Evolutionary conservation across 23 tunicate species (phyloP).

Genomic region (Clavelina lepadiformis): DNA sequence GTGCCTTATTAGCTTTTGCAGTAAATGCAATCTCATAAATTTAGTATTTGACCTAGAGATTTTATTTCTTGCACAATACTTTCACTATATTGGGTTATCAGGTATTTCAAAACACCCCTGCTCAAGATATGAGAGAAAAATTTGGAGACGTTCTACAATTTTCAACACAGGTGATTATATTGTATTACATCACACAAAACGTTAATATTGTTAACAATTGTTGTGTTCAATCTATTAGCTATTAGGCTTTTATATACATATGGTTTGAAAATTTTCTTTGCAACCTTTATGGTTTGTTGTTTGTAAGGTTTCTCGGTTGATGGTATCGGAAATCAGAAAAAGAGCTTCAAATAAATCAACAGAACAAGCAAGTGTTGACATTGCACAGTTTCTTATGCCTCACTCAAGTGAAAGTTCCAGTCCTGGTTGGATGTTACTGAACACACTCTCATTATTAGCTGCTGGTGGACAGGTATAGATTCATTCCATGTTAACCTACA

Average conservation of each 20-base stretch:
- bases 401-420: slow-evolving; percentile 19
- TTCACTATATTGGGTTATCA: not conserved
- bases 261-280: too few species aligned
- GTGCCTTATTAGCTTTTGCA: not conserved
- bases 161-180: slow-evolving; percentile 44
- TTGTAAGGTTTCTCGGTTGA: slow-evolving; percentile 50
- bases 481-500: too few species aligned
- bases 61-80: not conserved
- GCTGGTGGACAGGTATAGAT: slow-evolving; percentile 68
- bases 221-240: too few species aligned
- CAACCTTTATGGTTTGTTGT: not conserved
- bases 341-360: slow-evolving; percentile 81
- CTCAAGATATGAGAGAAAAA: slow-evolving; percentile 74
- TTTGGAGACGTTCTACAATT: slow-evolving; percentile 83
- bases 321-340: slow-evolving; percentile 74
- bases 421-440: slow-evolving; percentile 64
- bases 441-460: slow-evolving; percentile 39
- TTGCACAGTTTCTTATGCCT: slow-evolving; percentile 55
- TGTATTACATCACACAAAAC: too few species aligned
- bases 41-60: not conserved
- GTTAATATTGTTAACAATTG: too few species aligned
- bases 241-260: too few species aligned
- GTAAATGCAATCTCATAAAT: not conserved
- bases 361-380: slow-evolving; percentile 70
- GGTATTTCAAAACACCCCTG: slow-evolving; percentile 52